Evolutionary conservation across 2,113 vertebrate genomes (phyloP).

Genomic region (Oreochromis aureus): DNA sequence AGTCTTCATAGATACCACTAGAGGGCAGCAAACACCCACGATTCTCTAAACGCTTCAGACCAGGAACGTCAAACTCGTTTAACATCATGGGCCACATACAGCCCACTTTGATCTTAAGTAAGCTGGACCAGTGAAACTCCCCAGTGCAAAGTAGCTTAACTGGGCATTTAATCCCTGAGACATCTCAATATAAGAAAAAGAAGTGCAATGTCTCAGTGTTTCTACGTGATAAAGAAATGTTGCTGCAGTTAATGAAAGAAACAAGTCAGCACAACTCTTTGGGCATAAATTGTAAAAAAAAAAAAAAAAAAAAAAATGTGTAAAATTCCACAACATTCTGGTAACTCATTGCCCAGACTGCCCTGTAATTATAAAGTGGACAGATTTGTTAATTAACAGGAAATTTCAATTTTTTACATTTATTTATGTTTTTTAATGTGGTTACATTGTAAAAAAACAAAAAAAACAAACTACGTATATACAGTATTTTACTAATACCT

Average conservation of each 20-base stretch:
- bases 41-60: neutral
- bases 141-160: neutral
- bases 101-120: neutral
- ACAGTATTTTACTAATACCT: neutral
- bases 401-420: rapidly evolving
- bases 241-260: neutral
- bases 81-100: neutral
- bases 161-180: neutral
- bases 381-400: neutral
- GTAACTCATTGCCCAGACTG: neutral
- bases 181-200: neutral
- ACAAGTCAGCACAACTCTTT: neutral
- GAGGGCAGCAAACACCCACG: neutral
- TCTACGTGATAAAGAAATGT: neutral
- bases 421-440: neutral
- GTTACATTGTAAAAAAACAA: neutral
- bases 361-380: neutral
- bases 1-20: neutral
- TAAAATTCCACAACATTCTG: neutral
- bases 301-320: neutral
- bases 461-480: too few species aligned
- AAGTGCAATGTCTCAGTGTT: neutral
- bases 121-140: neutral
- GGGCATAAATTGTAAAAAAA: neutral
- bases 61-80: neutral